phyloP scores from a whole-genome alignment of 2,888 invertebrate genomes.

The Netelia fuscicornis region DNA sequence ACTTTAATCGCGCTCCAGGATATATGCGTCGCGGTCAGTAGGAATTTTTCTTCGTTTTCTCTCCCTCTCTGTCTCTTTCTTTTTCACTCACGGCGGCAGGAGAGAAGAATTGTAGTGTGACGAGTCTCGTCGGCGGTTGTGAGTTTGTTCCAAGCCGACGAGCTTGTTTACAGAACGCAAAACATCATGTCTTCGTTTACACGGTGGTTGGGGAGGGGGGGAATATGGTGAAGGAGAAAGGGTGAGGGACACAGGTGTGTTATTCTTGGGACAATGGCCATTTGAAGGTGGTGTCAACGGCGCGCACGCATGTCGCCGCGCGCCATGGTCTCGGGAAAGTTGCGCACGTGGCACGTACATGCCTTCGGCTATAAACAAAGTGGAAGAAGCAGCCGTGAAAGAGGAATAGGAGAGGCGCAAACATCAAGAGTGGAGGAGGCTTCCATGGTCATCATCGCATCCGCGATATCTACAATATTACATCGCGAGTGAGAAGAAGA shows the following conservation, averaged over 20 bases:
- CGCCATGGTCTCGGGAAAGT: background rate
- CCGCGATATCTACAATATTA: constrained; percentile 39
- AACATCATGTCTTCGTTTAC: constrained; percentile 60
- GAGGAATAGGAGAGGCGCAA: constrained; percentile 7
- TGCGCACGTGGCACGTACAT: constrained; percentile 21
- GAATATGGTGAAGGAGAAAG: background rate
- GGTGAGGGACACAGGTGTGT: constrained; percentile 8
- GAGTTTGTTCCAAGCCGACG: constrained; percentile 51
- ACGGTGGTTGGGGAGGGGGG: constrained; percentile 27
- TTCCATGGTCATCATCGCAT: constrained; percentile 51
- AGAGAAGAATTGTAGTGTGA: constrained; percentile 2
- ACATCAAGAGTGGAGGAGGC: constrained; percentile 21
- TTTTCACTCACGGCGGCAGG: background rate
- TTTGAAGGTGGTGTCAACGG: constrained; percentile 46
- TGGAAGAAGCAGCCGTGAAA: constrained; percentile 4
- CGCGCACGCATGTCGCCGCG: background rate
- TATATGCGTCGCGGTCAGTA: constrained; percentile 22
- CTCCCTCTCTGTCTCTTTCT: no score
- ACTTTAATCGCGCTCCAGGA: background rate
- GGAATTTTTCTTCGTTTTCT: constrained; percentile 14
- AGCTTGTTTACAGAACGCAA: constrained; percentile 61
- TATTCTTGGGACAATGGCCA: constrained; percentile 58
- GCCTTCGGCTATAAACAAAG: constrained; percentile 31
- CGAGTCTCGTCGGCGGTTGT: constrained; percentile 26
- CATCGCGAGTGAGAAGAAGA: constrained; percentile 27